Base-by-base conservation (phyloP, 2,797 vertebrate genomes). In the Falco berigora region DNA sequence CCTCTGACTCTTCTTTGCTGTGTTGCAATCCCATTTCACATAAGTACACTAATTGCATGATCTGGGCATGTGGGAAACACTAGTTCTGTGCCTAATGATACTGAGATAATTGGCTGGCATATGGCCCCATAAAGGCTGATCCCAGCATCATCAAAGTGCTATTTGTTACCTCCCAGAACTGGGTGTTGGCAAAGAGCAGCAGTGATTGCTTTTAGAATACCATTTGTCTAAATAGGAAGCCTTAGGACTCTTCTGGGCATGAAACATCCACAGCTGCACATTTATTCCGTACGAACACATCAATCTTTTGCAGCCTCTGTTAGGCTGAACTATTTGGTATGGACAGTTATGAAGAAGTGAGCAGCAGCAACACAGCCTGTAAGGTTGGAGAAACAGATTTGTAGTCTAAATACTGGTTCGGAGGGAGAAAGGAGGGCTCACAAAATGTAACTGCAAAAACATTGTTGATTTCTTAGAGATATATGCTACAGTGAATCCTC, bases 31-130 rank as follows among this genome's bases (percentile, higher is more conserved):
- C 77, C 12, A 8, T 92, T 93, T 94, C 89, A 91, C 27, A 2
- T 81, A 94, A 95, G 77, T 46, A 85, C 52, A 61, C 22, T 95
- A 92, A 91, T n/a, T 93, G 75, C 72, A 50, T 87, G 86, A 95
- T 76, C 59, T 49, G 81, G 53, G 83, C 52, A 93, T 30, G 67
- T 87, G 77, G 77, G 56, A 96, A 96, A 92, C 74, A 76, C 67
- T 84, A 61, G 67, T 71, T 93, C 74, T 82, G 52, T 85, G 59
- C 63, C 92, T 89, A 95, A 96, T 89, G 71, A 90, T 61, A 74
- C 63, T 56, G 44, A 77, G 47, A 92, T 94, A 96, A 93, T 91
- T 87, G 49, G 56, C 88, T 87, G 74, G 86, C 94, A 94, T 93
- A 91, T 91, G 93, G 81, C 77, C 84, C 42, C 83, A 59, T 59